Percentiles rank a stretch among this genome's conserved stretches.
Conservation (phyloP, 2,113 vertebrate species). For the Triplophysa rosa region DNA sequence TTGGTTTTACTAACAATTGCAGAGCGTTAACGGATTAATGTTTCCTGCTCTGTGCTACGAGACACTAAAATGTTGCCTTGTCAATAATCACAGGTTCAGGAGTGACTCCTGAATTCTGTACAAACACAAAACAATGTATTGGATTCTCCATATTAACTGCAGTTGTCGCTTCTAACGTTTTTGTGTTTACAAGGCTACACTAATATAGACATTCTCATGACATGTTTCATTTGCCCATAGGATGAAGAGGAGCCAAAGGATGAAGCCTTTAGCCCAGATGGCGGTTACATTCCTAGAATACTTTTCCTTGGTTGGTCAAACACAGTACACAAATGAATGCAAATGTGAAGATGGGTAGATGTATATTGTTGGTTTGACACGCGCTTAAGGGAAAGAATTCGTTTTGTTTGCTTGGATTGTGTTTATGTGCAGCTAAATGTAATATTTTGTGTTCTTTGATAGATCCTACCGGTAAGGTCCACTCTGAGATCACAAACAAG, state of each 20-base stretch:
- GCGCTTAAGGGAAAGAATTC: background rate
- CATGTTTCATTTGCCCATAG: slow-evolving; percentile 65
- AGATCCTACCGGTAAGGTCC: slow-evolving; percentile 93
- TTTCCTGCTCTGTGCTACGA: background rate
- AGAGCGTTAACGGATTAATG: no score
- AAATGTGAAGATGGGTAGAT: background rate
- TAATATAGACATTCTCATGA: background rate
- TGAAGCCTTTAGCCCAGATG: slow-evolving; percentile 90
- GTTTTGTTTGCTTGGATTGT: background rate
- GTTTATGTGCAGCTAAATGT: background rate
- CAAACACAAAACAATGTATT: background rate
- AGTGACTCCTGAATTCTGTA: background rate
- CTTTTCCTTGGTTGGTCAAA: slow-evolving; percentile 86
- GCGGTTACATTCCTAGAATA: slow-evolving; percentile 97
- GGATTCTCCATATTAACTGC: no score
- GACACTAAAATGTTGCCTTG: background rate
- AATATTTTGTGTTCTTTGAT: slow-evolving; percentile 15
- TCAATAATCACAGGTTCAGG: background rate
- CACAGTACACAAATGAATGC: background rate
- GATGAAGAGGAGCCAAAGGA: slow-evolving; percentile 97
- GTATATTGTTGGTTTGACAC: background rate
- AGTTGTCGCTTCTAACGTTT: no score
- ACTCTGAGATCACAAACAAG: slow-evolving; percentile 91
- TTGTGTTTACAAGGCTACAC: no score
- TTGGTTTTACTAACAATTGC: no score